These are phyloP conservation scores for Gortyna flavago DNA, from an alignment of 2,888 invertebrate species.

Conservation along the genomic window DNA sequence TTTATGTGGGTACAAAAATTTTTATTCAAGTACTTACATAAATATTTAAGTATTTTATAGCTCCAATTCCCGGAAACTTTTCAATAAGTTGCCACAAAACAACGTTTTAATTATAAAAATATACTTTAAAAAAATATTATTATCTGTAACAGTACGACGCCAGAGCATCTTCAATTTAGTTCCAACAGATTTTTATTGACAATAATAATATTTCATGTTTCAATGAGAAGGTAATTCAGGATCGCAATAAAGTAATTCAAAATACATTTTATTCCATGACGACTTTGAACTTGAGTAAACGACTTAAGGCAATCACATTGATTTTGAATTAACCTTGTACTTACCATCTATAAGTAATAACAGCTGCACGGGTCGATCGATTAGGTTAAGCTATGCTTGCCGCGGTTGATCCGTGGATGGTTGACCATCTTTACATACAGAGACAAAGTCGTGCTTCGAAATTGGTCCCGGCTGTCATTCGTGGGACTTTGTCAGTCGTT, in stretches of 20 bases:
- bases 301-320: slow-evolving; percentile 46
- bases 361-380: background rate
- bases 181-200: slow-evolving; percentile 59
- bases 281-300: slow-evolving; percentile 54
- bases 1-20: background rate
- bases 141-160: slow-evolving; percentile 6
- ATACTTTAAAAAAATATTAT: slow-evolving; percentile 13
- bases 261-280: slow-evolving; percentile 59
- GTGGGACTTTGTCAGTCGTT: background rate
- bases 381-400: background rate
- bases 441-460: background rate
- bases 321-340: slow-evolving; percentile 41
- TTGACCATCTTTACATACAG: background rate
- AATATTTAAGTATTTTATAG: slow-evolving; percentile 40
- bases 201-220: slow-evolving; percentile 65
- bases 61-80: slow-evolving; percentile 50
- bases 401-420: background rate
- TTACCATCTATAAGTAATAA: background rate
- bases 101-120: slow-evolving; percentile 22
- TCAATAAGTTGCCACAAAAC: background rate
- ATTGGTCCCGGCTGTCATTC: background rate
- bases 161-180: slow-evolving; percentile 52
- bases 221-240: slow-evolving; percentile 58
- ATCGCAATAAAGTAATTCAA: slow-evolving; percentile 57
- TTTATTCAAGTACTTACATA: background rate